phyloP scores from a whole-genome alignment of 1,140 invertebrate genomes.

The Drosophila tsacasi region DNA sequence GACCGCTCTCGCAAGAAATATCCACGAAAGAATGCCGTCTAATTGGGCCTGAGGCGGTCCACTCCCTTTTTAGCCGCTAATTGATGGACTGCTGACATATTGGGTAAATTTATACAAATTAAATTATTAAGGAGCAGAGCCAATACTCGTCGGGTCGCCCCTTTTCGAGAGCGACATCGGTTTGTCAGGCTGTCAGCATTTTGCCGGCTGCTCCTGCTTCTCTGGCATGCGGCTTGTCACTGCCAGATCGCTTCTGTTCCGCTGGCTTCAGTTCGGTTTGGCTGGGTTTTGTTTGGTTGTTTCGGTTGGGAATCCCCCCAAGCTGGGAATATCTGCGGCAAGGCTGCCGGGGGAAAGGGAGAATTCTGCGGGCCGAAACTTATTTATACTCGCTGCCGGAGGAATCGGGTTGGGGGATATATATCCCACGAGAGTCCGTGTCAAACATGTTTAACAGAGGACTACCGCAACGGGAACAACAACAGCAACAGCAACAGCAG shows the following conservation, averaged over 20 bases:
- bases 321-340: constrained; percentile 31
- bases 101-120: constrained; percentile 81
- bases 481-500: neutral
- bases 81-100: constrained; percentile 67
- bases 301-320: constrained; percentile 25
- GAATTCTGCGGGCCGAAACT: constrained; percentile 72
- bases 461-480: constrained; percentile 71
- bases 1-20: constrained; percentile 15
- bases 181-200: constrained; percentile 71
- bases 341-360: constrained; percentile 30
- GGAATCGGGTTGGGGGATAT: constrained; percentile 20
- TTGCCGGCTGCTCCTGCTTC: constrained; percentile 36
- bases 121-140: constrained; percentile 66
- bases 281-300: constrained; percentile 30
- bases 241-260: constrained; percentile 57
- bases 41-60: constrained; percentile 42
- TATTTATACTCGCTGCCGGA: constrained; percentile 58
- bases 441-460: constrained; percentile 79
- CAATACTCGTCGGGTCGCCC: constrained; percentile 4
- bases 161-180: constrained; percentile 11
- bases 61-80: constrained; percentile 38
- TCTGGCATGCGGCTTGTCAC: constrained; percentile 72
- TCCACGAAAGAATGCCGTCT: constrained; percentile 29
- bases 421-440: constrained; percentile 74
- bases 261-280: constrained; percentile 32